A percentile compares a stretch with the other conserved stretches of the same genome.
Conservation (phyloP, 2,888 invertebrate genomes). For the Lymantria dispar region DNA sequence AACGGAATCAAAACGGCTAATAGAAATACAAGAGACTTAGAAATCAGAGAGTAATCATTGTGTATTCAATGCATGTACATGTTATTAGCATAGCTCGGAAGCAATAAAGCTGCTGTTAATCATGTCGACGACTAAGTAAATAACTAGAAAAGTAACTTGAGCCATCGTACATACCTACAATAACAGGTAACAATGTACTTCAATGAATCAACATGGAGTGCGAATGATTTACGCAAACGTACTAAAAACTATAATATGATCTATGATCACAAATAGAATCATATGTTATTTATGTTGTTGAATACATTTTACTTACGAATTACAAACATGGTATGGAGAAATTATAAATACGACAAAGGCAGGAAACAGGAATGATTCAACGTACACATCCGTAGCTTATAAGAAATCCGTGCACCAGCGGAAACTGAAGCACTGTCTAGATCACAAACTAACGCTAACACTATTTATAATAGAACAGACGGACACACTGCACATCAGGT, state of each 20-base stretch:
- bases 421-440: slow-evolving; percentile 38
- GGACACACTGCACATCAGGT: slow-evolving; percentile 28
- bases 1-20: slow-evolving; percentile 12
- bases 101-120: slow-evolving; percentile 22
- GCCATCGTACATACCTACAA: slow-evolving; percentile 19
- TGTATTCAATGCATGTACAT: slow-evolving; percentile 5
- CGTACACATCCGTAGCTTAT: slow-evolving; percentile 50
- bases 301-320: slow-evolving; percentile 23
- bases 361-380: slow-evolving; percentile 58
- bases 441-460: slow-evolving; percentile 23
- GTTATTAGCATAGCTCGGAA: slow-evolving; percentile 16
- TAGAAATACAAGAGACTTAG: not conserved
- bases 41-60: slow-evolving; percentile 1
- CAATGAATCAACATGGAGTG: slow-evolving; percentile 24
- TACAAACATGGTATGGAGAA: slow-evolving; percentile 27
- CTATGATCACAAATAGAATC: slow-evolving; percentile 21
- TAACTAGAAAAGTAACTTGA: slow-evolving; percentile 22
- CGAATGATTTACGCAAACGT: slow-evolving; percentile 31
- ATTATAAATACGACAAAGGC: slow-evolving; percentile 49
- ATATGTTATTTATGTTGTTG: slow-evolving; percentile 17
- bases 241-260: slow-evolving; percentile 13
- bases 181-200: slow-evolving; percentile 12
- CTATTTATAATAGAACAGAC: slow-evolving; percentile 13
- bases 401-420: slow-evolving; percentile 46
- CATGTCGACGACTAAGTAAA: slow-evolving; percentile 2